These are phyloP conservation scores for Euphonia xanthogaster DNA, from an alignment of 2,797 vertebrate species.

Conservation along the genomic window DNA sequence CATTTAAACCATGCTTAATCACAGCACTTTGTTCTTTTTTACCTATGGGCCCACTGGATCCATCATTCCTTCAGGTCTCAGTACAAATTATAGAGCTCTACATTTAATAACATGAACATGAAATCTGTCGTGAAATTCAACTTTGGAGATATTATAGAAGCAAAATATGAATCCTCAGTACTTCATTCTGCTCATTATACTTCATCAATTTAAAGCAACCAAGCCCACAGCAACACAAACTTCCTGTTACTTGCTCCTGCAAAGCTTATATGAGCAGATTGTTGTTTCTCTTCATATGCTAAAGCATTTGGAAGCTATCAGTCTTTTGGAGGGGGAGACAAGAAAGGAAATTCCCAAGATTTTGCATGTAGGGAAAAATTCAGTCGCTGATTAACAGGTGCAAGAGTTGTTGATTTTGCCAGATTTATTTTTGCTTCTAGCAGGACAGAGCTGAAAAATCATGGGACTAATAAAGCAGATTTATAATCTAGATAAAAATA, in stretches of 20 bases:
- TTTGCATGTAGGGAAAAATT: neutral
- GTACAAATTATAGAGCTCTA: neutral
- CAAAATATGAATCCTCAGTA: neutral
- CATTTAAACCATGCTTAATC: neutral
- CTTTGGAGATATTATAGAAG: neutral
- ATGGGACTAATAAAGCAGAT: conserved; percentile 5
- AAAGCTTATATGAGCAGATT: neutral
- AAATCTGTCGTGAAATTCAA: neutral
- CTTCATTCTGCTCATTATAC: neutral
- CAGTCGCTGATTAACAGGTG: conserved; percentile 41
- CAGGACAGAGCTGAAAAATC: conserved; percentile 8
- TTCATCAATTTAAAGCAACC: neutral
- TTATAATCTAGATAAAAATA: conserved; percentile 23
- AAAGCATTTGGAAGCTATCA: conserved; percentile 55
- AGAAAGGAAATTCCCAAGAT: conserved; percentile 50
- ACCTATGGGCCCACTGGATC: neutral
- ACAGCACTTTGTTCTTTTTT: neutral
- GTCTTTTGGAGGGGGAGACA: neutral
- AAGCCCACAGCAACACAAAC: neutral
- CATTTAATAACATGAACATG: neutral
- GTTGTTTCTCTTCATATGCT: conserved; percentile 13
- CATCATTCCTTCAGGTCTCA: neutral
- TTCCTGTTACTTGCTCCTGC: neutral
- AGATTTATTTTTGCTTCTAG: conserved; percentile 2
- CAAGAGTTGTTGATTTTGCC: neutral